A percentile compares a stretch with the other conserved stretches of the same genome.
phyloP scores from a whole-genome alignment of 2,888 invertebrate genomes.

The Meteorus colon region DNA sequence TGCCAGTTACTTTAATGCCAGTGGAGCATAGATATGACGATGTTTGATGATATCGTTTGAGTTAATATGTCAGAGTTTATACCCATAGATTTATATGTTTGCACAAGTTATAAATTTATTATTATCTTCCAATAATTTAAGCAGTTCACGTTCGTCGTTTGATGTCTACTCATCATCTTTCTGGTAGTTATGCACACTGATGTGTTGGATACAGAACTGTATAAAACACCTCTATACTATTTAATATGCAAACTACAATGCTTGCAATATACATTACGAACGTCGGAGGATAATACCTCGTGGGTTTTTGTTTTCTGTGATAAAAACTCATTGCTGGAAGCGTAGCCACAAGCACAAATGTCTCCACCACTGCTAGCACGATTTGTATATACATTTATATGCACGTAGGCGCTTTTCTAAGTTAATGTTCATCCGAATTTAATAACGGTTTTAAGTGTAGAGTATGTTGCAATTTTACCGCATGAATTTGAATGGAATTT shows the following conservation, averaged over 20 bases:
- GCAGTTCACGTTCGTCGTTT: conserved; percentile 29
- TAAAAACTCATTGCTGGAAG: conserved; percentile 35
- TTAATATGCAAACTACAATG: conserved; percentile 49
- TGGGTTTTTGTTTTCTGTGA: conserved; percentile 31
- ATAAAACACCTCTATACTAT: conserved; percentile 51
- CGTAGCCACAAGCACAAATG: conserved; percentile 14
- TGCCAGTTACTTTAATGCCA: neutral
- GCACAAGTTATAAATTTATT: neutral
- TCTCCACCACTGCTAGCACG: neutral
- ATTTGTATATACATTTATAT: neutral
- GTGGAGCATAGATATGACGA: neutral
- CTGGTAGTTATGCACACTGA: conserved; percentile 46
- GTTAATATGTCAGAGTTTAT: conserved; percentile 20
- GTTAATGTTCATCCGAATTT: conserved; percentile 27
- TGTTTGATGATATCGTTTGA: neutral
- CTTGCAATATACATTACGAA: conserved; percentile 46
- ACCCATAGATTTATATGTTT: neutral
- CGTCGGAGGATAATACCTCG: conserved; percentile 46
- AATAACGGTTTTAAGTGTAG: conserved; percentile 8
- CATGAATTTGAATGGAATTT: conserved; percentile 16
- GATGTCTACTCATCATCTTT: conserved; percentile 43
- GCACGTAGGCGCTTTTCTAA: conserved; percentile 9
- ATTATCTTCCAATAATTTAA: conserved; percentile 10
- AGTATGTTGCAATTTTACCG: conserved; percentile 3
- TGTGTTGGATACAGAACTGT: conserved; percentile 48